Evolutionary conservation across 2,113 vertebrate genomes (phyloP).

Genomic region (Apeltes quadracus): DNA sequence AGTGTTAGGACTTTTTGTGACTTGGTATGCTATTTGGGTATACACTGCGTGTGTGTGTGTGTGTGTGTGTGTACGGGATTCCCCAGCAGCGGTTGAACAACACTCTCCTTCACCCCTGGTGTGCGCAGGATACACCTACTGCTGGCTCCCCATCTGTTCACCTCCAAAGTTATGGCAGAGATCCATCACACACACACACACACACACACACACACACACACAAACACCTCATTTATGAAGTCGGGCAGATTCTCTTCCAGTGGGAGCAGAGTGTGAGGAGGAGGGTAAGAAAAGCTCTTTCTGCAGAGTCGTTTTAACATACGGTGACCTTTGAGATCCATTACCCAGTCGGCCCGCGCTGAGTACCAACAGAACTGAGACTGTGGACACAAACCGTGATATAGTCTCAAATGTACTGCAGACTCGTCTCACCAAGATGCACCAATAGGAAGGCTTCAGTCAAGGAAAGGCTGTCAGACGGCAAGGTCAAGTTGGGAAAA

Average conservation of each 20-base stretch:
- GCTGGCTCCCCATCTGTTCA: constrained; percentile 69
- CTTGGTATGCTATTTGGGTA: too few relatives aligned
- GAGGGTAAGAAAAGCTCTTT: constrained; percentile 5
- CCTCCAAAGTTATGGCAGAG: constrained; percentile 51
- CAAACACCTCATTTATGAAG: constrained; percentile 51
- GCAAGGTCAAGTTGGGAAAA: neutral
- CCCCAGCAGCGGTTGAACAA: constrained; percentile 61
- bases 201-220: constrained; percentile 23
- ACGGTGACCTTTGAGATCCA: neutral
- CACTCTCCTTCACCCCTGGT: constrained; percentile 54
- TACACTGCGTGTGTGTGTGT: too few relatives aligned
- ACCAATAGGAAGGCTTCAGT: neutral
- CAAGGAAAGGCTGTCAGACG: neutral
- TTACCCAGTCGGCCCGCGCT: neutral
- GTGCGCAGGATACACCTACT: constrained; percentile 64
- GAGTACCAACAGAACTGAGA: neutral
- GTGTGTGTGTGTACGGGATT: constrained; percentile 39
- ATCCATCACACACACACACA: constrained; percentile 47
- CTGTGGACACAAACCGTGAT: neutral
- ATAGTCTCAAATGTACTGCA: neutral
- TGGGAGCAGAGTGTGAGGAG: constrained; percentile 30
- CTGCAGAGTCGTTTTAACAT: constrained; percentile 24
- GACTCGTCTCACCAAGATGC: neutral
- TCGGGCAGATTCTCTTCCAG: constrained; percentile 32
- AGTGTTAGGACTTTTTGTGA: too few relatives aligned